Evolutionary conservation across 2,113 vertebrate genomes (phyloP).

Genomic region (pig (Sus scrofa)): DNA sequence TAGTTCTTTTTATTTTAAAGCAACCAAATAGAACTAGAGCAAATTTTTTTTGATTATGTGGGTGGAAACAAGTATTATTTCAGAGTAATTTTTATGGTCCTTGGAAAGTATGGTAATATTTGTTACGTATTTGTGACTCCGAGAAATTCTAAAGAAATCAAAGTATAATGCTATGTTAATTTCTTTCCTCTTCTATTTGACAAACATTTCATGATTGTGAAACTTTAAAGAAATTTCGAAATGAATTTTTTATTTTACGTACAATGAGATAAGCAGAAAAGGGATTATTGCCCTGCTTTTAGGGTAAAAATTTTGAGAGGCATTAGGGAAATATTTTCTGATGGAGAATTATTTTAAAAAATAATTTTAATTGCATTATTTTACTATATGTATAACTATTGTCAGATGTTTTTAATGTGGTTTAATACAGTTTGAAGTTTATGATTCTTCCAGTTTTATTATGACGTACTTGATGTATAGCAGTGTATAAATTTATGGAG

Average conservation of each 20-base stretch:
- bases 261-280: constrained; percentile 5
- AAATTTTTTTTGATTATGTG: constrained; percentile 15
- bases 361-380: background rate
- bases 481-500: background rate
- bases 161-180: background rate
- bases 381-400: background rate
- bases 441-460: background rate
- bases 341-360: background rate
- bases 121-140: background rate
- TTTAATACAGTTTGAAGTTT: background rate
- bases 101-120: background rate
- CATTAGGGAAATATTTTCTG: background rate
- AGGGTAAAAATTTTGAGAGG: background rate
- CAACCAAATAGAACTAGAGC: background rate
- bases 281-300: background rate
- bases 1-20: constrained; percentile 37
- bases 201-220: background rate
- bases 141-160: background rate
- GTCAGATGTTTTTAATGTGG: background rate
- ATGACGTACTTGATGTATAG: background rate
- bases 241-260: constrained; percentile 16
- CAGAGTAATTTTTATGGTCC: background rate
- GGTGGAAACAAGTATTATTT: background rate
- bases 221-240: background rate
- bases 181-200: background rate